phyloP scores from a whole-genome alignment of 2,113 vertebrate genomes.

The Aegotheles bennettii region DNA sequence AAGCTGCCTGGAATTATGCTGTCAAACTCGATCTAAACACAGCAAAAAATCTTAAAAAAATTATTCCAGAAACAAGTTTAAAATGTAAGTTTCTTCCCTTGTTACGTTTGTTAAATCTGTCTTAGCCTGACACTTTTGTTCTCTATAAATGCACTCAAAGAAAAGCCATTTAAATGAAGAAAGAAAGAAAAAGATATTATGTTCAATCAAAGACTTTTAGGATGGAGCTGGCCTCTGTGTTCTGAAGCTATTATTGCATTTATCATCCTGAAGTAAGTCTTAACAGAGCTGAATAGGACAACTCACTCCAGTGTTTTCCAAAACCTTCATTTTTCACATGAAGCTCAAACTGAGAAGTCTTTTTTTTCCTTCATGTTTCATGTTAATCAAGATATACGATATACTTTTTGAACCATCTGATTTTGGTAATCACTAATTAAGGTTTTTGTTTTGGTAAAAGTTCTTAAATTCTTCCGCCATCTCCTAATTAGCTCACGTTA shows the following conservation, averaged over 20 bases:
- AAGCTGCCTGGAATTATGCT: neutral
- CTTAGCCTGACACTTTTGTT: neutral
- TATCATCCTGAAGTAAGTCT: neutral
- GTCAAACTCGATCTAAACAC: neutral
- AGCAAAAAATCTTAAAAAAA: neutral
- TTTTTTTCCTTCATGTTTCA: neutral
- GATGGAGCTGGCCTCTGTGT: neutral
- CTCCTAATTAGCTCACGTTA: neutral
- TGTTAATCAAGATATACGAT: neutral
- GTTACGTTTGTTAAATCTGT: neutral
- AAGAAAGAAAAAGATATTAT: no score
- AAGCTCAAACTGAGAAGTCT: neutral
- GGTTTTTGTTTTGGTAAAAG: neutral
- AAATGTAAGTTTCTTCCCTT: neutral
- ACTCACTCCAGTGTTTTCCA: neutral
- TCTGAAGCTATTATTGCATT: neutral
- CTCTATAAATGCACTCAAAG: neutral
- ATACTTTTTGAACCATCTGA: neutral
- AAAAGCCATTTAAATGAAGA: neutral
- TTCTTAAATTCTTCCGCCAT: neutral
- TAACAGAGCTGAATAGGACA: neutral
- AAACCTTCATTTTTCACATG: neutral
- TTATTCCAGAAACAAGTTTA: neutral
- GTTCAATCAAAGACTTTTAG: neutral
- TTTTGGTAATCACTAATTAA: neutral